phyloP scores from a whole-genome alignment of 2,888 invertebrate species.

The Brenthis hecate region DNA sequence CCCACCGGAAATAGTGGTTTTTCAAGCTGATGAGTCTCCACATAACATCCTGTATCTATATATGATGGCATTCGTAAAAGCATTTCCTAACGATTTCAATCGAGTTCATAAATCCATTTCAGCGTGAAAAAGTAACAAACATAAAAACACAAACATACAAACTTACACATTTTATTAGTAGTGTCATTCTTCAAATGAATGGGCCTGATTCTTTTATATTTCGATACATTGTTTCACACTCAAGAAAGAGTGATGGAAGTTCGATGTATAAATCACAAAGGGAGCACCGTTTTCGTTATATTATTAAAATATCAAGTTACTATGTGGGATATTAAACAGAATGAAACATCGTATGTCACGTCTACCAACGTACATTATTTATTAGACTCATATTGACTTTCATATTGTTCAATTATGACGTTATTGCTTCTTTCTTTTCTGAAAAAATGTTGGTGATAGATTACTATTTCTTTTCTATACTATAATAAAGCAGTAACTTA shows the following conservation, averaged over 20 bases:
- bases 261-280: not conserved
- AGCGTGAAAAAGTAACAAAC: not conserved
- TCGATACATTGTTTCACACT: too few species aligned
- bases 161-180: too few species aligned
- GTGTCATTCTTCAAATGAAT: too few species aligned
- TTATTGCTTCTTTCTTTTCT: not conserved
- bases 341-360: slow-evolving; percentile 1
- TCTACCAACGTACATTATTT: slow-evolving; percentile 2
- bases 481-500: too few species aligned
- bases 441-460: not conserved
- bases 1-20: too few species aligned
- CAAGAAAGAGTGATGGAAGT: not conserved
- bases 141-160: not conserved
- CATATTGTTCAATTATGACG: slow-evolving; percentile 2
- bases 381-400: slow-evolving; percentile 10
- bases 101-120: not conserved
- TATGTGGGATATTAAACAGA: slow-evolving; percentile 7
- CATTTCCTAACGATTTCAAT: not conserved
- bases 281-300: not conserved
- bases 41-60: too few species aligned
- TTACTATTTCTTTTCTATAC: too few species aligned
- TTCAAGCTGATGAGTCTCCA: too few species aligned
- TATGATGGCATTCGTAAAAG: too few species aligned
- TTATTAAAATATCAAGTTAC: not conserved
- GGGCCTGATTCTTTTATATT: too few species aligned